These are phyloP conservation scores for Merluccius polli DNA, from an alignment of 2,797 vertebrate genomes.

Conservation along the genomic window DNA sequence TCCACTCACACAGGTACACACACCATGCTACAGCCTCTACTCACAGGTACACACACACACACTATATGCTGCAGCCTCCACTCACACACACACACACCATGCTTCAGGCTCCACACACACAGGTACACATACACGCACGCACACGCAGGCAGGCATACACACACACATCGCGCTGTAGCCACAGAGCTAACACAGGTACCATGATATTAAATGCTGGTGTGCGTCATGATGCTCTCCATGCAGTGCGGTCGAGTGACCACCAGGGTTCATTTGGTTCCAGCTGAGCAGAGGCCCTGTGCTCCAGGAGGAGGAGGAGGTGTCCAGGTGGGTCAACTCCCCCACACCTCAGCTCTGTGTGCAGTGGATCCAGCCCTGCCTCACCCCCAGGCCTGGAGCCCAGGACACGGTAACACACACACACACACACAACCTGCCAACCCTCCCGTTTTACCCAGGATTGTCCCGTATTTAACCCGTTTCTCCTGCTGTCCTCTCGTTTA, in stretches of 20 bases:
- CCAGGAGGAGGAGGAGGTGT: slow-evolving; percentile 20
- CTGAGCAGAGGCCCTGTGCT: not conserved
- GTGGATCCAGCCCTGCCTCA: slow-evolving; percentile 73
- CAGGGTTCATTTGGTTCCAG: slow-evolving; percentile 9
- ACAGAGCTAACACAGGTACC: not conserved
- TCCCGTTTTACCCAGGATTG: no score
- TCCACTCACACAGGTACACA: not conserved
- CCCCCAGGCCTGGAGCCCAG: slow-evolving; percentile 34
- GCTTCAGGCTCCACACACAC: no score
- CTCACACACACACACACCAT: no score
- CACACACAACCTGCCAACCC: no score
- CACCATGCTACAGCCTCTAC: not conserved
- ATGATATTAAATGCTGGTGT: not conserved
- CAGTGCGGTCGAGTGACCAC: not conserved
- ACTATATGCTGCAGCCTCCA: no score
- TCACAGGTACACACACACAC: not conserved
- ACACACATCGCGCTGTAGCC: not conserved
- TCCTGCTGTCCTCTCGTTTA: no score
- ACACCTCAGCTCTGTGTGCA: slow-evolving; percentile 78
- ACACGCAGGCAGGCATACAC: no score
- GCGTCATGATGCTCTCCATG: not conserved
- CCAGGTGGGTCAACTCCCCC: slow-evolving; percentile 34
- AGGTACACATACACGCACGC: no score
- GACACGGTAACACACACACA: slow-evolving; percentile 61
- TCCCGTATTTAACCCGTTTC: no score